phyloP scores from a whole-genome alignment of 2,888 invertebrate species.

The Cerastis rubricosa region DNA sequence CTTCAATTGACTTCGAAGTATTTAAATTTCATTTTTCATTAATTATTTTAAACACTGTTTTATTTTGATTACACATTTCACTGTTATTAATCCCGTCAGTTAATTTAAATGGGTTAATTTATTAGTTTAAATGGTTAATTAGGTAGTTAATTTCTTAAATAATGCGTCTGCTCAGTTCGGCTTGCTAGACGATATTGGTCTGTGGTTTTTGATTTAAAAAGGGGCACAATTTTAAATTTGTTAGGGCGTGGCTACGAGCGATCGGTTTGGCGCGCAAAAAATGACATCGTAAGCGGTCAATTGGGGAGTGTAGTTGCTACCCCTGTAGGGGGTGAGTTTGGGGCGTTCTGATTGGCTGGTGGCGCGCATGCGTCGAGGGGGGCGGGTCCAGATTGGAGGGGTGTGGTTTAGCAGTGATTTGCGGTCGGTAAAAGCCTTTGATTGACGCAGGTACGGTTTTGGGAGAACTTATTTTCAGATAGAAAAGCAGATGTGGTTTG shows the following conservation, averaged over 20 bases:
- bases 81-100: conserved; percentile 40
- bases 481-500: neutral
- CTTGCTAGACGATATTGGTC: conserved; percentile 74
- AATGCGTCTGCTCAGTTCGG: conserved; percentile 75
- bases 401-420: conserved; percentile 89
- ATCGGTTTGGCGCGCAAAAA: conserved; percentile 87
- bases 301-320: conserved; percentile 81
- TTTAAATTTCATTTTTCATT: conserved; percentile 56
- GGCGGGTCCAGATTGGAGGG: conserved; percentile 86
- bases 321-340: conserved; percentile 72
- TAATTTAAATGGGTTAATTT: conserved; percentile 73
- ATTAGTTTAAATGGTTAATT: conserved; percentile 60
- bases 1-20: conserved; percentile 61
- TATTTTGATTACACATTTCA: conserved; percentile 55
- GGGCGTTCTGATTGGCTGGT: conserved; percentile 77
- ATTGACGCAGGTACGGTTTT: conserved; percentile 82
- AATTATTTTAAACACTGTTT: conserved; percentile 46
- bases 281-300: conserved; percentile 88
- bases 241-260: conserved; percentile 83
- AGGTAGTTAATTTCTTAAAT: conserved; percentile 58
- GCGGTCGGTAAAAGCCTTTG: conserved; percentile 87
- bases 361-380: conserved; percentile 82
- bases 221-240: conserved; percentile 81
- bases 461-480: conserved; percentile 27
- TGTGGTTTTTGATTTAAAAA: conserved; percentile 85